Conservation (phyloP, 2,888 invertebrate species). For the Drosophila kuntzei region DNA sequence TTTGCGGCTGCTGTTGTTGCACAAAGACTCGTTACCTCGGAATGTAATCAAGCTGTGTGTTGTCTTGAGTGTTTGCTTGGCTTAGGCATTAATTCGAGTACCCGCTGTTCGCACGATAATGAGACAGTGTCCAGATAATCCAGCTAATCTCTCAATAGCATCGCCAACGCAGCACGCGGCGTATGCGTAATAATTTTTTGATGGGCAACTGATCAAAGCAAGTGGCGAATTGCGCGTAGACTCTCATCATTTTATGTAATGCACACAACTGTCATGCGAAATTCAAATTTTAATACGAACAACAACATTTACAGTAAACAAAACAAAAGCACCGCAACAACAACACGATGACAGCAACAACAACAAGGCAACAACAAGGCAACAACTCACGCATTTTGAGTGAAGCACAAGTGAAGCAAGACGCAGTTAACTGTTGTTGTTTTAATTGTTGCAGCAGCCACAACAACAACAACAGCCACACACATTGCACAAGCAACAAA, state of each 20-base stretch:
- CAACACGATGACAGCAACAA: constrained; percentile 23
- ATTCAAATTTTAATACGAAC: constrained; percentile 44
- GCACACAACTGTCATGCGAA: constrained; percentile 69
- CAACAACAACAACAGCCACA: constrained; percentile 26
- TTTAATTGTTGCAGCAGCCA: constrained; percentile 62
- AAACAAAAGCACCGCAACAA: constrained; percentile 28
- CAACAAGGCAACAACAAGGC: constrained; percentile 22
- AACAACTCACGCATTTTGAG: constrained; percentile 58
- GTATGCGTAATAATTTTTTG: constrained; percentile 49
- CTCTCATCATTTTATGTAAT: constrained; percentile 58
- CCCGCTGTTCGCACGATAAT: constrained; percentile 24
- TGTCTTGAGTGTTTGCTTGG: constrained; percentile 23
- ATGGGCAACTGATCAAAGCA: constrained; percentile 50
- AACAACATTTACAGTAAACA: constrained; percentile 38
- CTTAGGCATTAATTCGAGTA: constrained; percentile 34
- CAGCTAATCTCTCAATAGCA: constrained; percentile 39
- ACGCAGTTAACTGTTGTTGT: constrained; percentile 49
- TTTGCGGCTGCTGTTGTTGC: constrained; percentile 12
- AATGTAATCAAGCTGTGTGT: constrained; percentile 48
- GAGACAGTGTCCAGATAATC: constrained; percentile 26
- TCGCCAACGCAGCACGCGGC: constrained; percentile 35
- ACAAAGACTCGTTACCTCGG: constrained; percentile 42
- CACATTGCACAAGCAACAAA: constrained; percentile 66
- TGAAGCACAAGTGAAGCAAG: constrained; percentile 59
- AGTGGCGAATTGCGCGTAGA: constrained; percentile 41